Evolutionary conservation across 1,140 invertebrate species (phyloP).

Genomic region (Leptinotarsa texana): DNA sequence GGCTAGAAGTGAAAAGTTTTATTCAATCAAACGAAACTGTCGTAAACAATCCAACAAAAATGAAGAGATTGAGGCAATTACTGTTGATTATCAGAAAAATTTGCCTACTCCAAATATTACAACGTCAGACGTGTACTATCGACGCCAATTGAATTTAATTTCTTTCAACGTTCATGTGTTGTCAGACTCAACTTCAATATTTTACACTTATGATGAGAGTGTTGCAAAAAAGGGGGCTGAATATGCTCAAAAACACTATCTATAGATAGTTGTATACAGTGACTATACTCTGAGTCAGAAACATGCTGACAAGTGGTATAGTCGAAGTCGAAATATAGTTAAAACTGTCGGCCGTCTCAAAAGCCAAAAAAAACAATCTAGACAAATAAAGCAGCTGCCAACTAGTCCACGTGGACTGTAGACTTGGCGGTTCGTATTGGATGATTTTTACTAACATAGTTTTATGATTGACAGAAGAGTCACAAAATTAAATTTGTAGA

Average conservation of each 20-base stretch:
- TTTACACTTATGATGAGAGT: constrained; percentile 30
- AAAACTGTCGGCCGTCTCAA: too few species aligned
- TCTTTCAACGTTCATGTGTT: constrained; percentile 30
- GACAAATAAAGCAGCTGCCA: too few species aligned
- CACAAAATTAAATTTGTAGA: too few species aligned
- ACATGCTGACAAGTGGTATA: not conserved
- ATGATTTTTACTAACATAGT: too few species aligned
- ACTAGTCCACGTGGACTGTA: too few species aligned
- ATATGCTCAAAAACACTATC: too few species aligned
- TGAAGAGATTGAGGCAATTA: not conserved
- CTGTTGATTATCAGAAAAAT: not conserved
- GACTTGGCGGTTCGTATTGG: too few species aligned
- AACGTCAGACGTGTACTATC: constrained; percentile 7
- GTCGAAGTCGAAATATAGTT: too few species aligned
- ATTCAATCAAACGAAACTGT: not conserved
- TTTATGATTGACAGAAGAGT: too few species aligned
- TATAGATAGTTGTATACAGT: too few species aligned
- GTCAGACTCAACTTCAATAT: constrained; percentile 16
- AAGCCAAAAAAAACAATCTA: too few species aligned
- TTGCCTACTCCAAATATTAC: not conserved
- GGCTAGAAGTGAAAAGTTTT: not conserved
- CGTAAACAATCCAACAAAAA: not conserved
- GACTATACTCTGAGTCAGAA: too few species aligned
- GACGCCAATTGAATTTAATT: constrained; percentile 19
- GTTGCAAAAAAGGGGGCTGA: constrained; percentile 31